A percentile compares a stretch with the other conserved stretches of the same genome.
Evolutionary conservation across 2,888 invertebrate genomes (phyloP).

Genomic region (Tipula unca): DNA sequence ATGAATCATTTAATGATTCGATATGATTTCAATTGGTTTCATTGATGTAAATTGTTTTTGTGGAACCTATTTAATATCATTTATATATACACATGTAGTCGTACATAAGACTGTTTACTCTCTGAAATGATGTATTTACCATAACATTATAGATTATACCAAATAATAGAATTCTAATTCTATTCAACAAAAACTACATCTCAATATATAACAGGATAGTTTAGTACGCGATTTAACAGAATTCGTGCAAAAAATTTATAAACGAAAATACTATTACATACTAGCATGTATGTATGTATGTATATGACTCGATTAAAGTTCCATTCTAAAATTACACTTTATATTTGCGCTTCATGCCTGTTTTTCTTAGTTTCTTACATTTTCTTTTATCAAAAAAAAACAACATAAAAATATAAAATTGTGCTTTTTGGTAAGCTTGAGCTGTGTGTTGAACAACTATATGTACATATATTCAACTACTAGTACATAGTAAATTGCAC

Average conservation of each 20-base stretch:
- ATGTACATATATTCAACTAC: not conserved
- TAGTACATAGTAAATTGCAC: not conserved
- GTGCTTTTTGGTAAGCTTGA: not conserved
- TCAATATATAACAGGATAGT: not conserved
- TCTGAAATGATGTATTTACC: not conserved
- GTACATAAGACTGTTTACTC: not conserved
- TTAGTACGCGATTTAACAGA: not conserved
- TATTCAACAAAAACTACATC: not conserved
- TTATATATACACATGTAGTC: too few relatives aligned
- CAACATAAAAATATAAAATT: not conserved
- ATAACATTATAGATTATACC: not conserved
- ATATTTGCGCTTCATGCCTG: not conserved
- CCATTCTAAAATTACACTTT: not conserved
- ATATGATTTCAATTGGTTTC: too few relatives aligned
- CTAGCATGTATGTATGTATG: too few relatives aligned
- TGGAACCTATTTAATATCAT: too few relatives aligned
- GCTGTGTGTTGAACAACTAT: not conserved
- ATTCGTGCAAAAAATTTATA: not conserved
- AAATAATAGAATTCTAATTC: not conserved
- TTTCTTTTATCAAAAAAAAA: not conserved
- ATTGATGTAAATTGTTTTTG: too few relatives aligned
- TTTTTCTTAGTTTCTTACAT: not conserved
- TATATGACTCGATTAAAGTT: constrained; percentile 4
- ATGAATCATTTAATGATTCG: too few relatives aligned
- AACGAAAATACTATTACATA: not conserved